Evolutionary conservation across 2,797 vertebrate species (phyloP).

Genomic region (Chrysocyon brachyurus): DNA sequence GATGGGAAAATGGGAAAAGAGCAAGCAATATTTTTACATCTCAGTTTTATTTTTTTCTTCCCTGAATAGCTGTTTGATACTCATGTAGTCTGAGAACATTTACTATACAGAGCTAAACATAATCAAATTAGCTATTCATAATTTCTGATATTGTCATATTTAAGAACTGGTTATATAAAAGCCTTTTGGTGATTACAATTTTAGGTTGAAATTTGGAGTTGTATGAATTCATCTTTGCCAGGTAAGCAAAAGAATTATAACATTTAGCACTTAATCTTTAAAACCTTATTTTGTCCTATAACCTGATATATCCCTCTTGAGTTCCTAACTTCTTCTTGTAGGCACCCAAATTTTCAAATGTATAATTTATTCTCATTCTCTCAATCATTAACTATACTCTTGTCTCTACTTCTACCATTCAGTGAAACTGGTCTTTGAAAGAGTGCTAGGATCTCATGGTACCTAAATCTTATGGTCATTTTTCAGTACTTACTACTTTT

Average conservation of each 20-base stretch:
- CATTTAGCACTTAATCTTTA: constrained; percentile 56
- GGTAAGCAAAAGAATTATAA: constrained; percentile 88
- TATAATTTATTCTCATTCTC: constrained; percentile 43
- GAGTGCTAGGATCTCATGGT: neutral
- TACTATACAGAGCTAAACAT: neutral
- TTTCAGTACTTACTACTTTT: neutral
- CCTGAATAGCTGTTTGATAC: neutral
- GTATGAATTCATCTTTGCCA: constrained; percentile 95
- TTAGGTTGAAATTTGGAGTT: constrained; percentile 94
- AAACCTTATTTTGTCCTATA: constrained; percentile 38
- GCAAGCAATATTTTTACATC: constrained; percentile 26
- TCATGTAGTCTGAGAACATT: neutral
- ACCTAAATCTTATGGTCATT: neutral
- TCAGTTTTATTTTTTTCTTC: constrained; percentile 12
- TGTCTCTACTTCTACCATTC: neutral
- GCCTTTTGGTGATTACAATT: constrained; percentile 79
- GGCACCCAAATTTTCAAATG: neutral
- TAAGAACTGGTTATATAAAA: constrained; percentile 65
- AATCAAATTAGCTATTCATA: constrained; percentile 20
- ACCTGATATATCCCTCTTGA: neutral
- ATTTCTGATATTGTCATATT: constrained; percentile 63
- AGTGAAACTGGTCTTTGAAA: constrained; percentile 46
- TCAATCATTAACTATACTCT: neutral
- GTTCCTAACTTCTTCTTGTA: constrained; percentile 21
- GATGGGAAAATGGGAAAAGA: constrained; percentile 25